These are phyloP conservation scores for Limenitis camilla DNA, from an alignment of 2,888 invertebrate genomes.

Conservation along the genomic window DNA sequence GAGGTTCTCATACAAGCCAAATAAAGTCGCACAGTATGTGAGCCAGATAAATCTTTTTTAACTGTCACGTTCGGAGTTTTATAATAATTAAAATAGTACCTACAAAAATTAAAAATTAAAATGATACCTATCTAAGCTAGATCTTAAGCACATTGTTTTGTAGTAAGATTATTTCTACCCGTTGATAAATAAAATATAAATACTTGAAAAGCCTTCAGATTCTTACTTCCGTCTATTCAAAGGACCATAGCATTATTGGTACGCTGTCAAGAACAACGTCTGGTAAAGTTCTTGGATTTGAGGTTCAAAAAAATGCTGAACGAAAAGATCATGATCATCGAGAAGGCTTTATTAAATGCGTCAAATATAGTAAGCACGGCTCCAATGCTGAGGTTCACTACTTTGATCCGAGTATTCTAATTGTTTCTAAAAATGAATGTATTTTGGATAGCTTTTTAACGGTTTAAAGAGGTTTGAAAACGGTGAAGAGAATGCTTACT, in stretches of 20 bases:
- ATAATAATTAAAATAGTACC: no score
- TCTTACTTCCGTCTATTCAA: conserved; percentile 75
- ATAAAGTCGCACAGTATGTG: no score
- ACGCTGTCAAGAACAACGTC: conserved; percentile 79
- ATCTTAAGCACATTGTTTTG: no score
- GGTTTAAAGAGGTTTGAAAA: conserved; percentile 61
- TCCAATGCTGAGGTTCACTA: conserved; percentile 49
- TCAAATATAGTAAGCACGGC: conserved; percentile 57
- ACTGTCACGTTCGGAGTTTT: no score
- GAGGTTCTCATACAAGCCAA: no score
- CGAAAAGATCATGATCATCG: conserved; percentile 51
- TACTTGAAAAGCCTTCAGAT: no score
- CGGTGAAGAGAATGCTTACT: conserved; percentile 55
- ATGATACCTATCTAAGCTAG: no score
- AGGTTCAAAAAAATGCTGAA: conserved; percentile 43
- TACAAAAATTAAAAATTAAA: no score
- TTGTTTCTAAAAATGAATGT: conserved; percentile 60
- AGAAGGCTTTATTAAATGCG: conserved; percentile 57
- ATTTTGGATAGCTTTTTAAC: conserved; percentile 79
- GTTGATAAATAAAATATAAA: no score
- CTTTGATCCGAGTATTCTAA: conserved; percentile 56
- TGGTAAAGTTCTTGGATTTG: conserved; percentile 47
- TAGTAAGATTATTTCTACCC: no score
- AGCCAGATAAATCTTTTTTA: no score
- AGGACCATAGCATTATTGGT: conserved; percentile 78